phyloP scores from a whole-genome alignment of 2,113 vertebrate species.

The Platichthys stellatus region DNA sequence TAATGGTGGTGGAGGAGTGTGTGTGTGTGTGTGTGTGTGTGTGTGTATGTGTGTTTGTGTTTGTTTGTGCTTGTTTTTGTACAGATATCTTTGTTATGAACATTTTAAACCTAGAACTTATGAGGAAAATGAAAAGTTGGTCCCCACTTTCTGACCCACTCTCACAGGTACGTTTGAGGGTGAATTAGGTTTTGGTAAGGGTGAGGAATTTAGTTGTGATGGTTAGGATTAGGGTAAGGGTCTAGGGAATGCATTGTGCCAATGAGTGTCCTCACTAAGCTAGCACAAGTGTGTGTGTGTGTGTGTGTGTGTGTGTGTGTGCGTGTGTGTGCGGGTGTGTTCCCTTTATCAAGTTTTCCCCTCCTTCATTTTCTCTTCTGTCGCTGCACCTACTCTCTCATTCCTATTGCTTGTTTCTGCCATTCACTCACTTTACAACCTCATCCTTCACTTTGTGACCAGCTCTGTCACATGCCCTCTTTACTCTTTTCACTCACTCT shows the following conservation, averaged over 20 bases:
- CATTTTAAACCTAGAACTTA: not conserved
- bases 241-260: not conserved
- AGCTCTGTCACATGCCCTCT: too few relatives aligned
- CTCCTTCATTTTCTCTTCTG: constrained; percentile 1
- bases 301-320: not conserved
- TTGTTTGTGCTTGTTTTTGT: not conserved
- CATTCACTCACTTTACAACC: constrained; percentile 35
- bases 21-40: constrained; percentile 8
- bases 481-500: too few relatives aligned
- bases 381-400: not conserved
- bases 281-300: constrained; percentile 17
- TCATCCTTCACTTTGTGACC: too few relatives aligned
- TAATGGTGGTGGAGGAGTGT: constrained; percentile 43
- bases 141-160: too few relatives aligned
- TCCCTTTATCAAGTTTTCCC: constrained; percentile 22
- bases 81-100: not conserved
- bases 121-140: too few relatives aligned
- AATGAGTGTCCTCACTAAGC: not conserved
- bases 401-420: not conserved
- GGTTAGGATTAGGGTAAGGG: not conserved
- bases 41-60: not conserved
- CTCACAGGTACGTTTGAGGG: too few relatives aligned
- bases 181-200: too few relatives aligned
- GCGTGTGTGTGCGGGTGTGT: not conserved
- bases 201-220: too few relatives aligned